Percentiles rank a stretch among this genome's conserved stretches.
Evolutionary conservation across 2,113 vertebrate species (phyloP).

Genomic region (Pithys albifrons): DNA sequence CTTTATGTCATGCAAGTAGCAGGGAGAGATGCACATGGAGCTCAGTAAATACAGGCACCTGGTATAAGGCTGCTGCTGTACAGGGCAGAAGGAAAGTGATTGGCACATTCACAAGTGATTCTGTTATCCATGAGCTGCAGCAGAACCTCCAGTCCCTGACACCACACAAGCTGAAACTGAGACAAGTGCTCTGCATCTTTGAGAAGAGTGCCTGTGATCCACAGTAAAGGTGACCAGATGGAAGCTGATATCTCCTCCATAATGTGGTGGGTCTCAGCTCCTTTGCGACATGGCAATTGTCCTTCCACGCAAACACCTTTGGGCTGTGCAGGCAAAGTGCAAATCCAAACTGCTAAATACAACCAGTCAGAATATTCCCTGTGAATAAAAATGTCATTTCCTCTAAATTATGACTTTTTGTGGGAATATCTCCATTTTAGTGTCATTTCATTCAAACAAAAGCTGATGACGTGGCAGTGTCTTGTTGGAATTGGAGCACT

Average conservation of each 20-base stretch:
- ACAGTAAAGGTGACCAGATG: neutral
- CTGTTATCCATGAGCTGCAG: neutral
- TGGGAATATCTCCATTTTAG: neutral
- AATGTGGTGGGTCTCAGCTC: neutral
- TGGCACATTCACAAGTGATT: neutral
- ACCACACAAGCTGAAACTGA: accelerated
- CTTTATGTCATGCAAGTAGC: neutral
- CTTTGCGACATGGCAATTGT: neutral
- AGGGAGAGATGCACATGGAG: accelerated
- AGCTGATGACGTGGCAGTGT: neutral
- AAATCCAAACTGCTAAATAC: neutral
- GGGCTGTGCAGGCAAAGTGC: neutral
- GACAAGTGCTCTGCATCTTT: neutral
- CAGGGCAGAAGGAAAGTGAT: neutral
- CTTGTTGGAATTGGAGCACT: neutral
- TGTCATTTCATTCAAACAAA: neutral
- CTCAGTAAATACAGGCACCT: neutral
- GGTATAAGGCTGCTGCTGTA: neutral
- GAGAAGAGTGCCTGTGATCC: neutral
- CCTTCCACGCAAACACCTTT: neutral
- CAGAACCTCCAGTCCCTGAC: neutral
- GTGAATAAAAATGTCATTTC: neutral
- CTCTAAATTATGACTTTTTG: neutral
- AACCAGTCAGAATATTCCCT: neutral
- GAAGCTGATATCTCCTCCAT: neutral